Conservation (phyloP, 2,888 invertebrate species). For the Metopia argyrocephala region DNA sequence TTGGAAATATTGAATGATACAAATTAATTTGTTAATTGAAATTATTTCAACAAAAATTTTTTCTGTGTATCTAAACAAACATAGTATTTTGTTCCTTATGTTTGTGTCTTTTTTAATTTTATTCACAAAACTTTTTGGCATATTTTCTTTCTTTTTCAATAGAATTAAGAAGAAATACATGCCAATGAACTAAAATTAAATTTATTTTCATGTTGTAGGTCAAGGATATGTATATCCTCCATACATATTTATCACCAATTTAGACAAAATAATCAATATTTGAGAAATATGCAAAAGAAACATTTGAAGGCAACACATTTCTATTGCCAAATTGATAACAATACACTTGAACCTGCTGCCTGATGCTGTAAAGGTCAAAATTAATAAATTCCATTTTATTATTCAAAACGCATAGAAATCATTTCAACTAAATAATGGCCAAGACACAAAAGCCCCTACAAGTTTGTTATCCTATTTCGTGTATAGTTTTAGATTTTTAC, state of each 20-base stretch:
- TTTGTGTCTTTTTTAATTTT: neutral
- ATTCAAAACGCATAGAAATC: constrained; percentile 62
- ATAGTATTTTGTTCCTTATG: too few relatives aligned
- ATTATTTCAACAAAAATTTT: too few relatives aligned
- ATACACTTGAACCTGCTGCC: constrained; percentile 42
- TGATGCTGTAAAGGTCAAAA: constrained; percentile 58
- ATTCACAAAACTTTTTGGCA: neutral
- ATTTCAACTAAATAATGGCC: constrained; percentile 47
- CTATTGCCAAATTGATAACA: constrained; percentile 36
- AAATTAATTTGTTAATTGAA: too few relatives aligned
- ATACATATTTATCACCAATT: constrained; percentile 11
- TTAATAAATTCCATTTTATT: constrained; percentile 58
- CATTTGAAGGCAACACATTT: constrained; percentile 21
- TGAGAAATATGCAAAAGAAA: neutral
- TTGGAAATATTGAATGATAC: too few relatives aligned
- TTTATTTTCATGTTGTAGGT: constrained; percentile 46
- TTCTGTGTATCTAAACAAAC: too few relatives aligned
- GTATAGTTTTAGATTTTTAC: constrained; percentile 1
- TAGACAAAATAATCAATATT: constrained; percentile 54
- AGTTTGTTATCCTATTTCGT: neutral
- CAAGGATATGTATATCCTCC: constrained; percentile 46
- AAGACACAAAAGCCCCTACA: constrained; percentile 29
- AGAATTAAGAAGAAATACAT: too few relatives aligned
- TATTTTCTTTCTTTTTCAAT: neutral
- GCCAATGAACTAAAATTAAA: neutral